These are phyloP conservation scores for Atta texana DNA, from an alignment of 1,140 invertebrate genomes.

Conservation along the genomic window DNA sequence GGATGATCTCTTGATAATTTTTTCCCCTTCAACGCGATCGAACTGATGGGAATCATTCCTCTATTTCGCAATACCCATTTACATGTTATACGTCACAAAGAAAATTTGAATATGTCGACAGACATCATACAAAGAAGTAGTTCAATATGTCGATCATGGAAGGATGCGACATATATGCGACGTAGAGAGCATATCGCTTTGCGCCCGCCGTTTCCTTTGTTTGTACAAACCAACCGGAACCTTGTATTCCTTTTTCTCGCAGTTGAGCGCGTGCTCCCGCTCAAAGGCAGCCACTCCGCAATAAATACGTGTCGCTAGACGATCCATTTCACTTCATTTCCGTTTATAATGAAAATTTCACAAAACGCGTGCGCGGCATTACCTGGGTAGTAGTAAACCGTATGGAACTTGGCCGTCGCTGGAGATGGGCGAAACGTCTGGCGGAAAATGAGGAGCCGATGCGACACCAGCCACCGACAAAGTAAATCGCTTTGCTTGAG, in stretches of 20 bases:
- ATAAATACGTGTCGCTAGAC: constrained; percentile 63
- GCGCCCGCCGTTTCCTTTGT: constrained; percentile 35
- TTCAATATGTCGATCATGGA: constrained; percentile 56
- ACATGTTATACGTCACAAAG: neutral
- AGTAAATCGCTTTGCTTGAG: constrained; percentile 57
- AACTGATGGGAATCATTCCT: neutral
- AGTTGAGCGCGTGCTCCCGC: constrained; percentile 34
- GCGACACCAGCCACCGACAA: constrained; percentile 22
- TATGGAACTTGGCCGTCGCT: constrained; percentile 5
- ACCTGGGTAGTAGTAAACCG: neutral
- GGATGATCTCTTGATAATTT: neutral
- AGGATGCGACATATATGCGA: constrained; percentile 33
- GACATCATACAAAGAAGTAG: constrained; percentile 15
- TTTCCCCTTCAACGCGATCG: neutral
- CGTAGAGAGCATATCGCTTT: constrained; percentile 40
- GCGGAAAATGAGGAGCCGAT: constrained; percentile 56
- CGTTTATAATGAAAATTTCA: constrained; percentile 67
- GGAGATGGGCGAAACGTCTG: constrained; percentile 10
- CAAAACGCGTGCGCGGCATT: constrained; percentile 56
- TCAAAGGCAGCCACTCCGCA: constrained; percentile 54
- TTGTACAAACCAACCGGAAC: constrained; percentile 36
- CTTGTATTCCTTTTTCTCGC: constrained; percentile 21
- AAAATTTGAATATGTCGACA: constrained; percentile 28
- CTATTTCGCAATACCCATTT: neutral
- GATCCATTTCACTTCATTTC: constrained; percentile 59